Evolutionary conservation across 1,140 invertebrate species (phyloP).

Genomic region (Drosophila seguyi): DNA sequence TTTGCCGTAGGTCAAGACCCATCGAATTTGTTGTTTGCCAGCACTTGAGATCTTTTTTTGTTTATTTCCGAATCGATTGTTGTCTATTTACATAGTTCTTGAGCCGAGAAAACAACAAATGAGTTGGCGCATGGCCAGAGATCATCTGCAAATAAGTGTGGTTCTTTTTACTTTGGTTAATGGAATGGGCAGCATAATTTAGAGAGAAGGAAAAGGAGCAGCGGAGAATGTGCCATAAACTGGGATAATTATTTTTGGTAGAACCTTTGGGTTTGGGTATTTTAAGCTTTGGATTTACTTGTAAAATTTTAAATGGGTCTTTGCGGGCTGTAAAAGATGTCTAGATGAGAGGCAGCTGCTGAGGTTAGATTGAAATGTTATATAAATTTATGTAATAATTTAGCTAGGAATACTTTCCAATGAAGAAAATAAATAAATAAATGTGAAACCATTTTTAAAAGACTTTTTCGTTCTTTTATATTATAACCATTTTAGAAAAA

Average conservation of each 20-base stretch:
- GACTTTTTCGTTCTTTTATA: no score
- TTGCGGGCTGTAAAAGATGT: neutral
- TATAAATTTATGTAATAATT: no score
- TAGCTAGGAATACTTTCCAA: neutral
- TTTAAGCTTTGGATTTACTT: neutral
- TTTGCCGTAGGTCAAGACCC: conserved; percentile 47
- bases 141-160: conserved; percentile 53
- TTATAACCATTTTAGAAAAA: no score
- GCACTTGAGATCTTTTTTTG: conserved; percentile 48
- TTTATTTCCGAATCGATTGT: conserved; percentile 13
- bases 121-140: conserved; percentile 68
- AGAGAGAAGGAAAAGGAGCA: neutral
- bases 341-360: neutral
- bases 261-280: neutral
- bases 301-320: neutral
- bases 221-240: conserved; percentile 26
- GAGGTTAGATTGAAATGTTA: neutral
- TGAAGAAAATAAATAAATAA: no score
- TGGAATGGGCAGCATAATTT: neutral
- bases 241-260: conserved; percentile 26
- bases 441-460: no score
- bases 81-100: conserved; percentile 61
- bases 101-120: conserved; percentile 65
- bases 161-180: conserved; percentile 10
- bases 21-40: conserved; percentile 20